Evolutionary conservation across 2,888 invertebrate genomes (phyloP), one percentile per base, ranked within the genome.

Genomic region (Emmelina monodactyla): DNA sequence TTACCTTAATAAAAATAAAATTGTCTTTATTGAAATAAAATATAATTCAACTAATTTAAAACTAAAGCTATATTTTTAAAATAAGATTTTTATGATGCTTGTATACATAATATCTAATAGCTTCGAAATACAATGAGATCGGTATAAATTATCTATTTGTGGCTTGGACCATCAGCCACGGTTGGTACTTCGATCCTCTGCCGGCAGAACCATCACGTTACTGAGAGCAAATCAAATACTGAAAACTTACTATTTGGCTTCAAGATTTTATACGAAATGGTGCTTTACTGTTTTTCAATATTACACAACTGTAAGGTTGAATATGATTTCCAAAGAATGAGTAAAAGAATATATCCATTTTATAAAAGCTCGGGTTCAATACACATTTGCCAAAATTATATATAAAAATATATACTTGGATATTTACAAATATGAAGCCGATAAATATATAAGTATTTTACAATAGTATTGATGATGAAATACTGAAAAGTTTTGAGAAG

Each of bases 71-170:
- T n/a, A n/a, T n/a, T n/a, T 25, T 25, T 58, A 60, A 58, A 59
- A 64, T 62, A 64, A 63, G 57, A 62, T 60, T 56, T 55, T 47
- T 43, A 58, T 52, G 51, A 53, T 55, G 53, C 53, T 46, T 47
- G 50, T 53, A 58, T 56, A 58, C 41, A 62, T 66, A 64, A 62
- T 56, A n/a, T 56, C 75, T 79, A 78, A 65, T 79, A 79, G 79
- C 79, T 75, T 79, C 79, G 59, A 71, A 66, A 69, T 57, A 66
- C 64, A 67, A 67, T 79, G 79, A 79, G 79, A 79, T 79, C 79
- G 65, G 72, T 65, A 58, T 62, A 62, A 52, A 59, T 25, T 25
- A 25, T 10, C 25, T 25, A 25, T 19, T 9, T 11, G 25, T 10
- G 25, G 25, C 25, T 3, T 11, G 4, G n/a, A 11, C 25, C n/a